Evolutionary conservation across 2,113 vertebrate genomes (phyloP), one percentile per base, ranked within the genome.

Genomic region (Forbesichthys agassizii): DNA sequence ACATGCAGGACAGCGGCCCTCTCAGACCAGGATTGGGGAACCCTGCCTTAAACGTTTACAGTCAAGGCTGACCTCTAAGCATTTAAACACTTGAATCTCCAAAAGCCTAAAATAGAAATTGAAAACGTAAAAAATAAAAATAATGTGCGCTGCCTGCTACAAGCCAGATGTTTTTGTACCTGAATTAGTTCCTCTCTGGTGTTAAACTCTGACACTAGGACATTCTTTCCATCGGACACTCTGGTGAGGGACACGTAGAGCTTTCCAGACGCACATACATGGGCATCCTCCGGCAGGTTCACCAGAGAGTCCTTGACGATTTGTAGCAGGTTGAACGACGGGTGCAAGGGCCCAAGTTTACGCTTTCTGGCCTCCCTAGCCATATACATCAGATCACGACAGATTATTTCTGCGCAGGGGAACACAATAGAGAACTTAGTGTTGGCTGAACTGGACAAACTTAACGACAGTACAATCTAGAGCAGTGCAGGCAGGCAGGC

Each of bases 131-230:
- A 42, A 20, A 20, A 20, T 20, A 20, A 20, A 20, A 20, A 20
- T 20, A 20, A 20, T 27, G 36, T 42, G 36, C 7, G 36, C 36
- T 42, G 36, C 5, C 36, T 42, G 36, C 5, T 42, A 42, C 4
- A 42, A 1, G 36, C 36, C 7, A 6, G 1, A 42, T 27, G 36
- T 42, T 5, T 6, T 6, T 61, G 81, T 85, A 96, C 94, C 75
- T 95, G 94, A 18, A 96, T 80, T 3, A 96, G 91, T 84, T 96
- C 95, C 11, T 94, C 92, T 73, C 94, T 95, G 12, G 93, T 94
- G 52, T 73, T 82, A 75, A 96, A 96, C 9, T 95, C 86, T 0
- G 95, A 95, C 69, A 95, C 91, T 78, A 96, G 69, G 10, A 94
- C 84, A 0, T 95, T 96, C 82, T 92, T 62, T 7, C 92, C 88